phyloP scores from a whole-genome alignment of 2,888 invertebrate species.

The Conomelus anceps region DNA sequence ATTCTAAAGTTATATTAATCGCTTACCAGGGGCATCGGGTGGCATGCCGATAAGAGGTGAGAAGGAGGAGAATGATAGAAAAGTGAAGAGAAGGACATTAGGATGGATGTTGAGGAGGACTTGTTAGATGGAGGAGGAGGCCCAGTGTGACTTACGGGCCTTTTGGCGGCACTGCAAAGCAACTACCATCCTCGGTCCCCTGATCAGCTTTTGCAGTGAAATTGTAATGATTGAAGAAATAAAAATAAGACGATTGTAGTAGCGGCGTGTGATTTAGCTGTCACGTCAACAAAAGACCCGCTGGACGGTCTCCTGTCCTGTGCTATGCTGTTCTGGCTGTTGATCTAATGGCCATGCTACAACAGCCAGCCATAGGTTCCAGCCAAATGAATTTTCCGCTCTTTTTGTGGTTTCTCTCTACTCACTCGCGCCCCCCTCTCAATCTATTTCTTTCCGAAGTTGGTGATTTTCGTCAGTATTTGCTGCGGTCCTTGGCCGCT shows the following conservation, averaged over 20 bases:
- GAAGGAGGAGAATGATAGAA: neutral
- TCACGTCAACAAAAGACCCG: neutral
- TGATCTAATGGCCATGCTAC: neutral
- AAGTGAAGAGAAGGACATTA: neutral
- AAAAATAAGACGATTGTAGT: neutral
- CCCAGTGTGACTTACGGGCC: neutral
- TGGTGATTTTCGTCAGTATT: neutral
- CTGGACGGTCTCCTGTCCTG: neutral
- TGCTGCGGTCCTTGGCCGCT: neutral
- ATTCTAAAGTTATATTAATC: neutral
- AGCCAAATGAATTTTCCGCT: constrained; percentile 11
- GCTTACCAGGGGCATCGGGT: neutral
- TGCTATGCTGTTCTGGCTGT: neutral
- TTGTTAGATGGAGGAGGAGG: neutral
- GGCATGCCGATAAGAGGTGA: neutral
- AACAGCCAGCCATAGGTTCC: neutral
- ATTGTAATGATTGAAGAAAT: neutral
- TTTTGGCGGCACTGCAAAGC: neutral
- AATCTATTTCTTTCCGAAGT: neutral
- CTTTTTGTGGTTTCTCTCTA: constrained; percentile 1
- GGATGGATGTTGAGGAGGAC: neutral
- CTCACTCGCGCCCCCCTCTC: neutral
- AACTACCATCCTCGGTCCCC: neutral
- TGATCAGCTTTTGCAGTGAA: neutral
- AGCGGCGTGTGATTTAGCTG: neutral